Percentiles rank a stretch among this genome's conserved stretches.
These are phyloP conservation scores for Pyxicephalus adspersus DNA, from an alignment of 2,113 vertebrate genomes.

Conservation along the genomic window DNA sequence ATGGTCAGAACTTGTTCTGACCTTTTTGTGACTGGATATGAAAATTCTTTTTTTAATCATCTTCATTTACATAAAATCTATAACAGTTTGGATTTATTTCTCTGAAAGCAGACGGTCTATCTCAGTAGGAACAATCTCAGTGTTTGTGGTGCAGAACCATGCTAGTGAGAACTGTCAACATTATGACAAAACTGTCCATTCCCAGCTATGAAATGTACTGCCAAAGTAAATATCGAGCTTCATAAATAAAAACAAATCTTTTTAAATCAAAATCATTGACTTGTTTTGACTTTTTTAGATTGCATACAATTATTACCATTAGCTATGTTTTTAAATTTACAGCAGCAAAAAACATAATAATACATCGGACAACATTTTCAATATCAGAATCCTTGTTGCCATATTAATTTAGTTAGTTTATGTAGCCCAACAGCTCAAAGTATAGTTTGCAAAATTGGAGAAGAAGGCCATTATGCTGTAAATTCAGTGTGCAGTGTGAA, in stretches of 20 bases:
- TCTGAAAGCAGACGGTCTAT: conserved; percentile 48
- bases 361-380: too few relatives aligned
- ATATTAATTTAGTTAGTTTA: too few relatives aligned
- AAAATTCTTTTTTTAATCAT: conserved; percentile 32
- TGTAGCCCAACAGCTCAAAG: too few relatives aligned
- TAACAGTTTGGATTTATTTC: conserved; percentile 50
- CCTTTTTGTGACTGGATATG: conserved; percentile 41
- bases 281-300: not conserved
- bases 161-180: conserved; percentile 41
- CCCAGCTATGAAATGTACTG: conserved; percentile 5
- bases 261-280: not conserved
- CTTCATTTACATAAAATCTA: conserved; percentile 43
- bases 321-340: too few relatives aligned
- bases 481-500: too few relatives aligned
- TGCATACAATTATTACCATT: too few relatives aligned
- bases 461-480: too few relatives aligned
- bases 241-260: conserved; percentile 18
- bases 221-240: not conserved
- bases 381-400: too few relatives aligned
- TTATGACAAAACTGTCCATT: conserved; percentile 32
- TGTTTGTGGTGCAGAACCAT: conserved; percentile 46
- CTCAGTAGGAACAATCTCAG: conserved; percentile 46
- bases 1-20: conserved; percentile 48
- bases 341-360: too few relatives aligned
- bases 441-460: too few relatives aligned